Evolutionary conservation across 2,888 invertebrate species (phyloP).

Genomic region (Ophion slaviceki): DNA sequence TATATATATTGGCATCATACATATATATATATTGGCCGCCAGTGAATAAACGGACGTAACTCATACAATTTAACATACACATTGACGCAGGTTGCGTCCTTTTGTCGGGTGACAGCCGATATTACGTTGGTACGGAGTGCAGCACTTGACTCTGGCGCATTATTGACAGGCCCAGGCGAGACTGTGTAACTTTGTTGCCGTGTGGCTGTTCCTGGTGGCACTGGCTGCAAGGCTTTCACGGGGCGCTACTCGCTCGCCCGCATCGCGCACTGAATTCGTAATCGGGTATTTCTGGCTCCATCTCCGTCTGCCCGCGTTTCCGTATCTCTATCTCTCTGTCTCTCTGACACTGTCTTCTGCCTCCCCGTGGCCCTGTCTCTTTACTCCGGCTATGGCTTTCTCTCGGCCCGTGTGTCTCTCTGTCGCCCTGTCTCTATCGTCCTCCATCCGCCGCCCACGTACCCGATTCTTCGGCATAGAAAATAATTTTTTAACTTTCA

Average conservation of each 20-base stretch:
- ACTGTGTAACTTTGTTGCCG: slow-evolving; percentile 71
- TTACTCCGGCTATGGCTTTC: background rate
- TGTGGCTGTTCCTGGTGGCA: slow-evolving; percentile 37
- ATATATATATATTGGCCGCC: slow-evolving; percentile 32
- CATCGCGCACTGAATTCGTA: slow-evolving; percentile 74
- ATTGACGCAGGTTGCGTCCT: slow-evolving; percentile 11
- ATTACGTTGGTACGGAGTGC: slow-evolving; percentile 52
- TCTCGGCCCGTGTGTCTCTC: background rate
- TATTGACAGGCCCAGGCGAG: slow-evolving; percentile 76
- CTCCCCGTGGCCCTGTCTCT: background rate
- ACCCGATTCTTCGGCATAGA: slow-evolving; percentile 71
- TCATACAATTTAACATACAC: slow-evolving; percentile 29
- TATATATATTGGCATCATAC: background rate
- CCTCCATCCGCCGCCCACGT: slow-evolving; percentile 28
- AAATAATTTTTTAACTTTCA: slow-evolving; percentile 76
- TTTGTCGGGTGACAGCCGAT: background rate
- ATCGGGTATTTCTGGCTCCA: slow-evolving; percentile 49
- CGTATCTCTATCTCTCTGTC: slow-evolving; percentile 3
- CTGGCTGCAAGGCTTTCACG: slow-evolving; percentile 41
- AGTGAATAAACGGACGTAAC: slow-evolving; percentile 44
- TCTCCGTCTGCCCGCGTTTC: background rate
- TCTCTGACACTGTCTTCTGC: background rate
- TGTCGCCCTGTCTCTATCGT: background rate
- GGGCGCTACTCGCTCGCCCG: slow-evolving; percentile 56
- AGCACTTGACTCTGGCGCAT: slow-evolving; percentile 70